Conservation (phyloP, 2,113 vertebrate species). For the Bucco capensis region DNA sequence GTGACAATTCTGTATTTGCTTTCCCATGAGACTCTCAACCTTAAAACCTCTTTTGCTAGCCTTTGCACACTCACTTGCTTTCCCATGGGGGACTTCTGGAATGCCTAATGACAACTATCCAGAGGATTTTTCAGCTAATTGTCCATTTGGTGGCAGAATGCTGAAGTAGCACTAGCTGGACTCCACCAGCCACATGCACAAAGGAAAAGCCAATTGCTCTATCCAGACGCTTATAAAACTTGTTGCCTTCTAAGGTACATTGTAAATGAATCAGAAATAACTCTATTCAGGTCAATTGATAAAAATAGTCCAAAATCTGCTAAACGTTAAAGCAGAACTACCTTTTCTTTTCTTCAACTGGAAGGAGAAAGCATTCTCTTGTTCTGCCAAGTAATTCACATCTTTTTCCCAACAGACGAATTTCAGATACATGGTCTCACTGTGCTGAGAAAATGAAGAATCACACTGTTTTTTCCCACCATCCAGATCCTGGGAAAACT, state of each 20-base stretch:
- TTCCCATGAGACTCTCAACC: background rate
- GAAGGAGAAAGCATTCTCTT: background rate
- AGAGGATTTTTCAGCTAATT: background rate
- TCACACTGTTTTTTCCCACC: background rate
- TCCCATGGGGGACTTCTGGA: background rate
- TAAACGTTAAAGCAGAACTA: background rate
- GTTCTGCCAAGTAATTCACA: background rate
- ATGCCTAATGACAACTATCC: background rate
- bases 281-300: background rate
- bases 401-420: background rate
- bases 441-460: constrained; percentile 12
- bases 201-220: background rate
- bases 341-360: background rate
- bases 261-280: background rate
- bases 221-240: background rate
- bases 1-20: background rate
- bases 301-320: background rate
- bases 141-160: background rate
- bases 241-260: background rate
- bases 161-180: background rate
- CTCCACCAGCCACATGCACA: background rate
- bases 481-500: background rate
- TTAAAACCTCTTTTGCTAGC: background rate
- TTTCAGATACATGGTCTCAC: background rate
- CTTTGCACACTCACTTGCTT: background rate